Conservation (phyloP, 2,113 vertebrate species). For the Seriola quinqueradiata region DNA sequence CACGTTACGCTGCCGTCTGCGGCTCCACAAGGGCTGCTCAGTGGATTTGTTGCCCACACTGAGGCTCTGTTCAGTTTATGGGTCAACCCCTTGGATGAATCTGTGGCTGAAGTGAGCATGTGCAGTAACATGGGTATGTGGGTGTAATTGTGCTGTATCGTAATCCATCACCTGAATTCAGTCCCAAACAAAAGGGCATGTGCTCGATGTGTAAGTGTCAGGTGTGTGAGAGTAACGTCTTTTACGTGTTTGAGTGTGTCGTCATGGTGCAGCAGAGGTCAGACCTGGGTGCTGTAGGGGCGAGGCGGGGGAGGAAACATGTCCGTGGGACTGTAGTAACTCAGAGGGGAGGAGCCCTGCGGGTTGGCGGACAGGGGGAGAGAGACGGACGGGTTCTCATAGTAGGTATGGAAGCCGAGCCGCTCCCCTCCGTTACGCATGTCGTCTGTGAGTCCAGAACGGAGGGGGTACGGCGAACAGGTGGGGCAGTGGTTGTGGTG, state of each 20-base stretch:
- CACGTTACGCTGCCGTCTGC: neutral
- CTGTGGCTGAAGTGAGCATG: conserved; percentile 23
- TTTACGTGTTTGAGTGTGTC: neutral
- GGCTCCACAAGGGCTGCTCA: neutral
- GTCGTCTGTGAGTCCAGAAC: conserved; percentile 83
- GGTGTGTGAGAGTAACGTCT: neutral
- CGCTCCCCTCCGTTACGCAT: conserved; percentile 92
- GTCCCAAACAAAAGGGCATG: conserved; percentile 22
- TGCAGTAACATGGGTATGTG: conserved; percentile 17
- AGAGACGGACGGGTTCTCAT: conserved; percentile 87
- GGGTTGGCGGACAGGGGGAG: conserved; percentile 82
- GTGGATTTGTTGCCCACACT: conserved; percentile 13
- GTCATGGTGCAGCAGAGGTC: conserved; percentile 63
- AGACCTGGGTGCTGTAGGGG: conserved; percentile 95
- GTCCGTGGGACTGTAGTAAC: conserved; percentile 81
- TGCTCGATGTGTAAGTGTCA: neutral
- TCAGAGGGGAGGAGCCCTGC: conserved; percentile 85
- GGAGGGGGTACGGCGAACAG: conserved; percentile 90
- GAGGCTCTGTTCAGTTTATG: conserved; percentile 30
- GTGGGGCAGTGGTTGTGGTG: conserved; percentile 83
- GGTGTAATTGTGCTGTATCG: conserved; percentile 44
- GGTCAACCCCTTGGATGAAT: conserved; percentile 18
- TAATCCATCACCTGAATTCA: conserved; percentile 32
- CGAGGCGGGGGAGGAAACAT: conserved; percentile 86
- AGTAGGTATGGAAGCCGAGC: conserved; percentile 88